Base-by-base conservation (phyloP, 2,113 vertebrate genomes). In the Anseranas semipalmata region DNA sequence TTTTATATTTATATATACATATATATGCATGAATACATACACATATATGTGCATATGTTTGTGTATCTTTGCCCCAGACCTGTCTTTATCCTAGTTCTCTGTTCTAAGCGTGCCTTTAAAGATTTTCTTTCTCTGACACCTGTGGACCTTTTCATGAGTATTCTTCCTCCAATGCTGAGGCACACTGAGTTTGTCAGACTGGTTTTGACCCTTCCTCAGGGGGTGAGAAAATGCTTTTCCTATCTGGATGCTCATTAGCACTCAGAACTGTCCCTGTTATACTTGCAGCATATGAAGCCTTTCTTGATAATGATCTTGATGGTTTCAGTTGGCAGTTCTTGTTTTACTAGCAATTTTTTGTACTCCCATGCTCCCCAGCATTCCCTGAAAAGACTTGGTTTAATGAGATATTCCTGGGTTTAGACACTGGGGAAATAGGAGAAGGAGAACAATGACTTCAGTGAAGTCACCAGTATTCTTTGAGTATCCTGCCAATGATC, bases 281-380 rank as follows among this genome's bases (percentile, higher is more conserved):
- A 96, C 30, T 74, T 87, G 46, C 21, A 78, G 82, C 39, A 74
- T 97, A 96, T 97, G 97, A 95, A 94, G 75, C 78, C 19, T 94
- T 89, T 81, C 48, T 91, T 86, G 80, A 86, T 97, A 97, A 97
- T 96, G 97, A 94, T 97, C 90, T 94, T 97, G 95, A 96, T 92
- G 91, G 83, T 72, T 93, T 94, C 89, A 62, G 76, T 73, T 90
- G 35, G 18, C 72, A 95, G 84, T 87, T 94, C 89, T 79, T 95
- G 91, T 96, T 96, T 90, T 96, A 87, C 84, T 76, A 70, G 67
- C 59, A 66, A 41, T 94, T 97, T 96, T 96, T 95, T 94, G 71
- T 93, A 87, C 74, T 82, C 33, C 48, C 43, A 32, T 84, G 93
- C 93, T 96, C 93, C 94, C 91, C 0, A 0, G 55, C 0, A 30